Evolutionary conservation across 2,888 invertebrate genomes (phyloP), one percentile per base, ranked within the genome.

Genomic region (Ichneumoninae sp.): DNA sequence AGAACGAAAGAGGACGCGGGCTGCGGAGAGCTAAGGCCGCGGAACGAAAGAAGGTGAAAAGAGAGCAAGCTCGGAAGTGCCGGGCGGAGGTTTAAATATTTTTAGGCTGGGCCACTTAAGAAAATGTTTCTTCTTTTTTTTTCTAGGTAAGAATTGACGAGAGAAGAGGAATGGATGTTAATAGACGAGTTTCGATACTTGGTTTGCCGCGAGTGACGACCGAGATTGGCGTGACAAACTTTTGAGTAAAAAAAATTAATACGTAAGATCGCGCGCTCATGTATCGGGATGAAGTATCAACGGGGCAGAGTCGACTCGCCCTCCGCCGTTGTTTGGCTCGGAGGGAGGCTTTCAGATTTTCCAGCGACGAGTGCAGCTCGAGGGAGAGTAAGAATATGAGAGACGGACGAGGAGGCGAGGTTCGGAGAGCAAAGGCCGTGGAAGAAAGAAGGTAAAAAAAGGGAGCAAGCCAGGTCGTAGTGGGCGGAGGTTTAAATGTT

Each of bases 1-100:
- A 54, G 69, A 74, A 50, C 75, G 10, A 63, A 66, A 30, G 5
- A 5, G 30, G 30, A 30, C 69, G 57, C 60, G 3, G 54, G 70
- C 40, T 73, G 16, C 36, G 36, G 71, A 71, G 30, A 63, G 47
- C 75, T 54, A 19, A 81, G 73, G 68, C 50, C 77, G 71, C 47
- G 63, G 52, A 50, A 44, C 30, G 40, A 19, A 78, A 66, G 40
- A 36, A 70, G 65, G 40, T 26, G 68, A 69, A 69, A 66, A 60
- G 63, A 54, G 60, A 30, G 26, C 47, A 60, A 77, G 54, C 54
- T 47, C 33, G 1, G 71, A 40, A 71, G 70, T 70, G 19, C 33
- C 57, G 77, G 75, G 69, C 83, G 76, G 74, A 86, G 87, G 86
- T 85, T 77, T 83, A 86, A 79, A 85, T 87, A 85, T 87, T 86